Evolutionary conservation across 2,113 vertebrate species (phyloP).

Genomic region (Bombycilla garrulus): DNA sequence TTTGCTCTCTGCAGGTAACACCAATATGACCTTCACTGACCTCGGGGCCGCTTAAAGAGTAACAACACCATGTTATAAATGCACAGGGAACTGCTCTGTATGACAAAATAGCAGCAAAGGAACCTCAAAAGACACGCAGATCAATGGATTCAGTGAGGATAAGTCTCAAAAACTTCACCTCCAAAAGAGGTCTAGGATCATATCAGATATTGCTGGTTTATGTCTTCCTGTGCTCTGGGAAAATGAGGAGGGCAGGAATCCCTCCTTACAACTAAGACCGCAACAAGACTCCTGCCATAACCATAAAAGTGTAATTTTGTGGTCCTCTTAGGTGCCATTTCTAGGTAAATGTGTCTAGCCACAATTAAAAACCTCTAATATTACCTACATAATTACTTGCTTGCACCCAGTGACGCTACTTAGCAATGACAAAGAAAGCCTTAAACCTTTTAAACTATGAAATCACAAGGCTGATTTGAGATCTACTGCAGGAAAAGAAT

Average conservation of each 20-base stretch:
- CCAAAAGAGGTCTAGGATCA: neutral
- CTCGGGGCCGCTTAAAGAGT: neutral
- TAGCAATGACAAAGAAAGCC: slow-evolving; percentile 18
- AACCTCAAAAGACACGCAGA: neutral
- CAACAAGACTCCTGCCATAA: slow-evolving; percentile 32
- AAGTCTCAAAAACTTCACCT: neutral
- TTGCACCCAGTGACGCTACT: neutral
- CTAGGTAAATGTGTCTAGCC: slow-evolving; percentile 27
- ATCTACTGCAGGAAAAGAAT: neutral
- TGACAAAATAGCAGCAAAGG: neutral
- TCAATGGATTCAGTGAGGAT: neutral
- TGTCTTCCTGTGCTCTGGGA: neutral
- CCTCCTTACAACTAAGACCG: neutral
- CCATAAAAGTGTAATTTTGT: slow-evolving; percentile 33
- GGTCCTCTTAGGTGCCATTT: slow-evolving; percentile 41
- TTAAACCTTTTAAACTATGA: neutral
- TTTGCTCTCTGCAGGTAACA: neutral
- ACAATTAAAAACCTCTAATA: slow-evolving; percentile 53
- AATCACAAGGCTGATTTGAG: neutral
- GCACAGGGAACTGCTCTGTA: neutral
- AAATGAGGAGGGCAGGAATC: neutral
- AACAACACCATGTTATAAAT: neutral
- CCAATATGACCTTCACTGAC: neutral
- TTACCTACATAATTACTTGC: slow-evolving; percentile 32
- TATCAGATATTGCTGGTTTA: neutral